phyloP scores from a whole-genome alignment of 1,140 invertebrate genomes.

The Euborellia annulipes region DNA sequence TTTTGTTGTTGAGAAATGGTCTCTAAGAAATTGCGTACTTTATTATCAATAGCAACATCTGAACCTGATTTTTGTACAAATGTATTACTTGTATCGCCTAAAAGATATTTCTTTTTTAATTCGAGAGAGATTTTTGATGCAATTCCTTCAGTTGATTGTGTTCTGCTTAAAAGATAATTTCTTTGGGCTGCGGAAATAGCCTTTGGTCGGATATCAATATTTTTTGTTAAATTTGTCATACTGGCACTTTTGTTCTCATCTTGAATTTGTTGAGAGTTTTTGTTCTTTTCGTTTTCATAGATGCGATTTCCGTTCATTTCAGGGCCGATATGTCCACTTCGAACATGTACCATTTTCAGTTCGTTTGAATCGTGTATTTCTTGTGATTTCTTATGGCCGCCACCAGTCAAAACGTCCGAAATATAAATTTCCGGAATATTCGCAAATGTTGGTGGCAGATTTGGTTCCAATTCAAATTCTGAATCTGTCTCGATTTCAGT shows the following conservation, averaged over 20 bases:
- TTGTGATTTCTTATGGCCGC: too few species aligned
- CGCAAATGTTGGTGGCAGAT: constrained; percentile 28
- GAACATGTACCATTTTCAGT: too few species aligned
- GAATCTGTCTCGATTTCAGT: constrained; percentile 84
- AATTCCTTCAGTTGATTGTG: constrained; percentile 68
- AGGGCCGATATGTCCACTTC: constrained; percentile 9
- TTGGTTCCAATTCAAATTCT: constrained; percentile 63
- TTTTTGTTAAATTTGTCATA: neutral
- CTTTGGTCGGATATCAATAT: constrained; percentile 4
- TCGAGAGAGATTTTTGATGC: constrained; percentile 72
- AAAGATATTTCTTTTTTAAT: constrained; percentile 66
- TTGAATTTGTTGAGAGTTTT: constrained; percentile 2
- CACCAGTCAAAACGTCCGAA: too few species aligned
- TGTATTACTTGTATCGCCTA: constrained; percentile 44
- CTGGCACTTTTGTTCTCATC: constrained; percentile 4
- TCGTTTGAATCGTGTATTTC: too few species aligned
- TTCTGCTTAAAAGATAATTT: constrained; percentile 59
- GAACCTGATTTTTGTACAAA: constrained; percentile 69
- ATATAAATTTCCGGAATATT: too few species aligned
- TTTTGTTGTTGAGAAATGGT: constrained; percentile 82
- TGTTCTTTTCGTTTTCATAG: neutral
- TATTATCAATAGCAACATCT: constrained; percentile 64
- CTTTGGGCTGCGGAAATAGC: constrained; percentile 27
- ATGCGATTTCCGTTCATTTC: constrained; percentile 9
- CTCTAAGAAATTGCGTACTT: constrained; percentile 63